Conservation (phyloP, 2,797 vertebrate species). For the Falco columbarius region DNA sequence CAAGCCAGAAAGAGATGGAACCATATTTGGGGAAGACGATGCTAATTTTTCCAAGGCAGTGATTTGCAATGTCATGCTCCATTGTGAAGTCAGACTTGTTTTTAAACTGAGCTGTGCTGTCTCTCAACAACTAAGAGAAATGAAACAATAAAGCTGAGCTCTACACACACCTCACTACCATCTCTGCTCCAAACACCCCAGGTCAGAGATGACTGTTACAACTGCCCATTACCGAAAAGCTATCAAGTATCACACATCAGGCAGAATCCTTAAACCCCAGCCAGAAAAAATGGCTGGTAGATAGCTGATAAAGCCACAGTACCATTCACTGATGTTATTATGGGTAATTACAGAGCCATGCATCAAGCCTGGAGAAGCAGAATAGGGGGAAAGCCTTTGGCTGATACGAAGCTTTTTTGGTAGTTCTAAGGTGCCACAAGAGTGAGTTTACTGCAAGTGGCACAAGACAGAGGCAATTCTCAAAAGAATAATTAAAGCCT, state of each 20-base stretch:
- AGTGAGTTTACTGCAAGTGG: not conserved
- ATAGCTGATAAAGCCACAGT: not conserved
- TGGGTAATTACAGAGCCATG: not conserved
- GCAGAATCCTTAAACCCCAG: not conserved
- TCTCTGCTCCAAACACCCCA: not conserved
- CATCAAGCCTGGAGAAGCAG: not conserved
- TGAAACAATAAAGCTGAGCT: not conserved
- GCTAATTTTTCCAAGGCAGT: not conserved
- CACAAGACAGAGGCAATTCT: not conserved
- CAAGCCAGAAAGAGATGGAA: not conserved
- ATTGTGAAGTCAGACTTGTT: not conserved
- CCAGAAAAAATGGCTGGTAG: not conserved
- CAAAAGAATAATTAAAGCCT: not conserved
- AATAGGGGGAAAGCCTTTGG: not conserved
- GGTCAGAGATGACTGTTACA: not conserved
- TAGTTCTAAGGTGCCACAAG: not conserved
- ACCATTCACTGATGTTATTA: not conserved
- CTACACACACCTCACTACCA: not conserved
- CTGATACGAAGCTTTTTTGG: not conserved
- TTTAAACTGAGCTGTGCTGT: not conserved
- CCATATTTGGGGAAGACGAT: not conserved
- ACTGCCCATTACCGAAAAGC: not conserved
- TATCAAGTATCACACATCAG: not conserved
- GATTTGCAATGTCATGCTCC: not conserved
- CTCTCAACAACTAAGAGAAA: not conserved